Base-by-base conservation (phyloP, 2,797 vertebrate species). In the Channa striata region DNA sequence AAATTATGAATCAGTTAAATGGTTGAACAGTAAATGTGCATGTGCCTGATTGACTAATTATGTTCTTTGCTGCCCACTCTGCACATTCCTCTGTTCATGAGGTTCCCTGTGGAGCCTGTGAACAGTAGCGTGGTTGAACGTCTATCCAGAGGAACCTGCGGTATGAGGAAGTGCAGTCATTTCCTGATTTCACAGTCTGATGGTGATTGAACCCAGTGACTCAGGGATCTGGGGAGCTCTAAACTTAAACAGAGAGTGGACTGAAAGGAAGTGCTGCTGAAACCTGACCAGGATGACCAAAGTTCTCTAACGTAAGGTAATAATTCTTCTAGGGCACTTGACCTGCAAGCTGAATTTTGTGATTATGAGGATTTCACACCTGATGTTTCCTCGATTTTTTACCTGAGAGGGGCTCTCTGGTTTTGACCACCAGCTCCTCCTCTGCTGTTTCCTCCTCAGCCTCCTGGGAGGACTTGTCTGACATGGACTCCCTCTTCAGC, bases 341-440 rank as follows among this genome's bases (percentile, higher is more conserved):
- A 33, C 14, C 23, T 19, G 7, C 9, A 51, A n/a, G 44, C 17
- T n/a, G 8, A 3, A 16, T 3, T 17, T 21, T 36, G 1, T 16
- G 13, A 53, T 54, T 6, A 19, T 34, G 25, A 20, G 4, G 17
- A 20, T 43, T 43, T 51, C 30, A 44, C 48, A 63, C 11, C 13
- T 70, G 0, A 68, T 59, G 51, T 56, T 77, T 42, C 44, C 51
- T 44, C 39, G n/a, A 25, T 49, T 13, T 49, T 42, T 82, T 90
- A 95, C 94, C 94, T 91, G 94, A 95, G 64, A 95, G 93, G 1
- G 94, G 94, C 77, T 95, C 94, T 75, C 93, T 92, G 59, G 91
- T 90, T 84, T 94, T 94, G 37, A 93, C 83, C 40, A 84, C 81
- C 0, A 82, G 91, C 68, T 93, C 91, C 63, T 92, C 94, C 72